Evolutionary conservation across 2,113 vertebrate species (phyloP).

Genomic region (Forbesichthys papilliferus): DNA sequence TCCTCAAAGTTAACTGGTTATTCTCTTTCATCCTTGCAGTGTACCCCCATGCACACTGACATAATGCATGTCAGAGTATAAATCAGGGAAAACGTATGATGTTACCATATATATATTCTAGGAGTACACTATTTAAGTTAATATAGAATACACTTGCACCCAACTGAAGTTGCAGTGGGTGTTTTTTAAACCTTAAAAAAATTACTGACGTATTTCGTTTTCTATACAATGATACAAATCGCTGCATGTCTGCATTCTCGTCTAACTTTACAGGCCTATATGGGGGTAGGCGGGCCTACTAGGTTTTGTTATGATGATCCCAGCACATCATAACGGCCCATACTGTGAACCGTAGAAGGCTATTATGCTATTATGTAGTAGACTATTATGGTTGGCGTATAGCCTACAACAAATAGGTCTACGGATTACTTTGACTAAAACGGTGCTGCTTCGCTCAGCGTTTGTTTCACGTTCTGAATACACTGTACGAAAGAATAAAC

Average conservation of each 20-base stretch:
- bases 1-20: constrained; percentile 13
- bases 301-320: constrained; percentile 54
- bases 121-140: too few relatives aligned
- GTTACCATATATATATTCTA: too few relatives aligned
- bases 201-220: too few relatives aligned
- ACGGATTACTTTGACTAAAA: not conserved
- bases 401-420: constrained; percentile 4
- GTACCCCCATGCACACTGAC: not conserved
- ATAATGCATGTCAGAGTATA: not conserved
- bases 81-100: too few relatives aligned
- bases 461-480: not conserved
- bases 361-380: not conserved
- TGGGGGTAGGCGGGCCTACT: constrained; percentile 30
- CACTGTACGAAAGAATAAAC: not conserved
- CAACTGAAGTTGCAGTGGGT: too few relatives aligned
- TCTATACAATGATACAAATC: too few relatives aligned
- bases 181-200: too few relatives aligned
- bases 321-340: constrained; percentile 50
- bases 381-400: constrained; percentile 20
- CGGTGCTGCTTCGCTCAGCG: not conserved
- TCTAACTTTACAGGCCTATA: too few relatives aligned
- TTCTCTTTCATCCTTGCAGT: not conserved
- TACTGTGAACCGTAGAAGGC: not conserved
- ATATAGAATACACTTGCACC: too few relatives aligned
- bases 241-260: too few relatives aligned